These are phyloP conservation scores for Ameiurus melas DNA, from an alignment of 2,113 vertebrate genomes.

Conservation along the genomic window DNA sequence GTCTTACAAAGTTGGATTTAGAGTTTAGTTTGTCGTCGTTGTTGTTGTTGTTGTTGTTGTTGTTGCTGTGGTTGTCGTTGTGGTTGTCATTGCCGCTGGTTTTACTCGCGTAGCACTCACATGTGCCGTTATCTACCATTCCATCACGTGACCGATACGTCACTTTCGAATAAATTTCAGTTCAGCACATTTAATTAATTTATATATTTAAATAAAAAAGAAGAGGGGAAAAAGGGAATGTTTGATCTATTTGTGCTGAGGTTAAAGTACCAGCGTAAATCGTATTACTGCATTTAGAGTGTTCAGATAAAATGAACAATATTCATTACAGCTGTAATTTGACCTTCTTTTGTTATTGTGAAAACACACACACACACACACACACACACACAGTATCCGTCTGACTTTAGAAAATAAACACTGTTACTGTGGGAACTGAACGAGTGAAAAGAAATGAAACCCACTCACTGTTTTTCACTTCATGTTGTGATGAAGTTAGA, in stretches of 20 bases:
- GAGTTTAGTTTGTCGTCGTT: neutral
- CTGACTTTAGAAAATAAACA: conserved; percentile 14
- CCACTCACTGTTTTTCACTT: neutral
- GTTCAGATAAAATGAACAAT: neutral
- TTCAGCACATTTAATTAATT: neutral
- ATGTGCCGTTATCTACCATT: neutral
- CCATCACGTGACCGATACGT: neutral
- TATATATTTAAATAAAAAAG: neutral
- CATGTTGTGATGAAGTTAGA: conserved; percentile 21
- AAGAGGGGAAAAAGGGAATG: neutral
- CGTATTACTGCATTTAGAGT: too few relatives aligned
- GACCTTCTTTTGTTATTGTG: neutral
- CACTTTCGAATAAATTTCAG: neutral
- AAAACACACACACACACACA: neutral
- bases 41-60: neutral
- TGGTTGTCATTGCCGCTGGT: too few relatives aligned
- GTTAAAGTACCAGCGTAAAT: neutral
- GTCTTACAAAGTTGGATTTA: neutral
- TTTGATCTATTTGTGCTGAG: neutral
- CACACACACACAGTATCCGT: neutral
- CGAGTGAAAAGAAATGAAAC: conserved; percentile 37
- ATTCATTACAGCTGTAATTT: neutral
- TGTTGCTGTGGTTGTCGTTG: too few relatives aligned
- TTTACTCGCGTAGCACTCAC: neutral
- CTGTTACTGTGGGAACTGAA: conserved; percentile 32